Base-by-base conservation (phyloP, 2,113 vertebrate species). In the Hystrix brachyura region DNA sequence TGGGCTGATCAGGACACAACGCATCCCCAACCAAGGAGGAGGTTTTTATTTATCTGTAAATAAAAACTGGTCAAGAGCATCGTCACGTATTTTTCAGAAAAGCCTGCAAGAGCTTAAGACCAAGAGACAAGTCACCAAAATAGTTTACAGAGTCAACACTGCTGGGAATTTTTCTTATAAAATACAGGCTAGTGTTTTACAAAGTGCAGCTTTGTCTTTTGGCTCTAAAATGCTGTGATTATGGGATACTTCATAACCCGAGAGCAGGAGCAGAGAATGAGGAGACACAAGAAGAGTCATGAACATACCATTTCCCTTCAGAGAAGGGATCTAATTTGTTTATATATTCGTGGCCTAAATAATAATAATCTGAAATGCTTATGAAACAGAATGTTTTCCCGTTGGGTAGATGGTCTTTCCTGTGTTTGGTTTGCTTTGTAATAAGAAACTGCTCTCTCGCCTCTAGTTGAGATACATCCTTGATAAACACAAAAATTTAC, bases 401-500 rank as follows among this genome's bases (percentile, higher is more conserved):
- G 65, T 23, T 23, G 27, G 32, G 21, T 34, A 89, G 55, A 69
- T 14, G 59, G 85, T 59, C 59, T 64, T 89, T 43, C 32, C n/a
- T 57, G 23, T 5, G 17, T 94, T 29, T 65, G 43, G 48, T 91
- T 51, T 72, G 34, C 62, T 95, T 92, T 87, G 29, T 74, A 92
- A 38, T 64, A 95, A 92, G 69, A 95, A 94, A 87, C 51, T 51
- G 46, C 95, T 92, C 72, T 96, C 64, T 46, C 43, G 79, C 53
- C 72, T 85, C 69, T 18, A 59, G n/a, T 34, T 62, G 27, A 89
- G 51, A 91, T 5, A 65, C 34, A 25, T 79, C 60, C 64, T 53
- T 90, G 51, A 95, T 38, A 78, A 78, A 90, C 43, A 90, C 59
- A 57, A 48, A 93, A 83, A 82, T 21, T 90, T 80, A 87, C 74